Conservation (phyloP, 2,113 vertebrate genomes). For the Vanacampus margaritifer region DNA sequence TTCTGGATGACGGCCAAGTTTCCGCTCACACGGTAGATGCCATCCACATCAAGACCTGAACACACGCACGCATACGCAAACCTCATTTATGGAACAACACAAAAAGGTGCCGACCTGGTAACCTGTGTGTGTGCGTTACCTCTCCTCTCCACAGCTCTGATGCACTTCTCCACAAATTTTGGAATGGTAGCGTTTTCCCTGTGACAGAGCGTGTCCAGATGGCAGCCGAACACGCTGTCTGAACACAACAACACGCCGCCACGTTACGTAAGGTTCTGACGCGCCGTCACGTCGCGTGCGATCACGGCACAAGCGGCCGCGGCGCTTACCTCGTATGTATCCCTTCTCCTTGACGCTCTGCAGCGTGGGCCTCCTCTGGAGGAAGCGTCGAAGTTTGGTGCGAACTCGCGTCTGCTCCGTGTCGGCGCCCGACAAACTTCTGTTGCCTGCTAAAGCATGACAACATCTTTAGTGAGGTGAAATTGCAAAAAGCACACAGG, state of each 20-base stretch:
- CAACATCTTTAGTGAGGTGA: background rate
- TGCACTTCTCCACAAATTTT: slow-evolving; percentile 83
- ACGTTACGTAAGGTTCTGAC: background rate
- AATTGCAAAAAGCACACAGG: background rate
- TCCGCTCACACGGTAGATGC: slow-evolving; percentile 90
- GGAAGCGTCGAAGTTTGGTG: slow-evolving; percentile 82
- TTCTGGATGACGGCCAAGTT: slow-evolving; percentile 93
- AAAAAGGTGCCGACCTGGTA: too few relatives aligned
- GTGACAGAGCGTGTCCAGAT: slow-evolving; percentile 80
- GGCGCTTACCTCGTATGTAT: slow-evolving; percentile 82
- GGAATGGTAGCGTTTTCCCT: slow-evolving; percentile 79
- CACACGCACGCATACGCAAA: slow-evolving; percentile 5
- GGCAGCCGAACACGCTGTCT: slow-evolving; percentile 93
- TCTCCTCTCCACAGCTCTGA: slow-evolving; percentile 82
- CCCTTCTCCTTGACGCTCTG: slow-evolving; percentile 87
- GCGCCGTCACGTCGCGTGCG: too few relatives aligned
- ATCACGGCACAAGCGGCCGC: too few relatives aligned
- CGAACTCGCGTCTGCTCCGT: slow-evolving; percentile 78
- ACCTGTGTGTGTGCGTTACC: slow-evolving; percentile 63
- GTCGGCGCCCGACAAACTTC: slow-evolving; percentile 44
- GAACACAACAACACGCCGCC: background rate
- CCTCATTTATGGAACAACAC: background rate
- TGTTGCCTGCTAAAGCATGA: slow-evolving; percentile 18
- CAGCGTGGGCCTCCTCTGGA: slow-evolving; percentile 83
- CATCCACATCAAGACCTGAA: slow-evolving; percentile 84